phyloP scores from a whole-genome alignment of 2,797 vertebrate species.

The Sternotherus odoratus region DNA sequence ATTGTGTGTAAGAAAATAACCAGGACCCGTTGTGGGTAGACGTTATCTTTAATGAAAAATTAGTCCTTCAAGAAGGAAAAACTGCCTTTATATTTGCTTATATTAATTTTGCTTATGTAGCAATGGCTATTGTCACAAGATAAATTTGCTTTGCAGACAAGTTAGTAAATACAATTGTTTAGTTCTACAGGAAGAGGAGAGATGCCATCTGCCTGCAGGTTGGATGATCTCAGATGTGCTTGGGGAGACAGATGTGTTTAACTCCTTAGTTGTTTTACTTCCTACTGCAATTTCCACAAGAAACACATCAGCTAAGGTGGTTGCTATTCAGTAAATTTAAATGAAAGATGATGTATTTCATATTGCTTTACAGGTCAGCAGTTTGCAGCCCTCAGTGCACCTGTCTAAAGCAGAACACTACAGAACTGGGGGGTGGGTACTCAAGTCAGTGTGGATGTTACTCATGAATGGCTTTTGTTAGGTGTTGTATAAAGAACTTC shows the following conservation, averaged over 20 bases:
- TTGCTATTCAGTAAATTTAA: not conserved
- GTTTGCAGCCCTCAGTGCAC: not conserved
- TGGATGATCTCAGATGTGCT: not conserved
- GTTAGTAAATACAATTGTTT: slow-evolving; percentile 21
- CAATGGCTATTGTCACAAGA: not conserved
- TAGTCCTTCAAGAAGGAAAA: not conserved
- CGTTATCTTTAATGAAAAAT: slow-evolving; percentile 6
- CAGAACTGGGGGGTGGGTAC: not conserved
- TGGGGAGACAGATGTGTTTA: not conserved
- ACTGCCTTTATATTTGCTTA: slow-evolving; percentile 18
- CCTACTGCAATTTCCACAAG: not conserved
- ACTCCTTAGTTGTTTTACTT: not conserved
- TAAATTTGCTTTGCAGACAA: slow-evolving; percentile 37
- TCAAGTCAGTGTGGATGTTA: accelerated
- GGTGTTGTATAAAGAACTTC: not conserved
- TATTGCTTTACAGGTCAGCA: not conserved
- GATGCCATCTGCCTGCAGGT: not conserved
- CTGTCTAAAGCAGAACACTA: not conserved
- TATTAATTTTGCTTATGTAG: slow-evolving; percentile 36
- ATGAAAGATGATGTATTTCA: not conserved
- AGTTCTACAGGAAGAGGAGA: not conserved
- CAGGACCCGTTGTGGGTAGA: too few relatives aligned
- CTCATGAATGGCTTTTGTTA: not conserved
- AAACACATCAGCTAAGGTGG: not conserved
- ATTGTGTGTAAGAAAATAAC: not conserved